Conservation (phyloP, 2,888 invertebrate genomes). For the Elmis aenea region DNA sequence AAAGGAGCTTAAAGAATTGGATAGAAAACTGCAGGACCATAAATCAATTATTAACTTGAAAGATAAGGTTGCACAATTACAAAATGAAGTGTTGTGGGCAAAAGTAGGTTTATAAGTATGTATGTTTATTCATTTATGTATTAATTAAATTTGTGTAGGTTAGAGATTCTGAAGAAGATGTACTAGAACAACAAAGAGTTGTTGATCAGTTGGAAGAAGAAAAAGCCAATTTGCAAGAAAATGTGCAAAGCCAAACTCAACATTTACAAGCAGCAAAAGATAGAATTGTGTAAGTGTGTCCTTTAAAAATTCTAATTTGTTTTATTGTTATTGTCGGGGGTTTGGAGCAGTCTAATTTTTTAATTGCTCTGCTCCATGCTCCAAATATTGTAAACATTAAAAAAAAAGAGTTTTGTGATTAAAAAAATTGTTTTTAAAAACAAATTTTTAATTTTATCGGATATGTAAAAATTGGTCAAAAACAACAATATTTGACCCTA, state of each 20-base stretch:
- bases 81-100: conserved; percentile 33
- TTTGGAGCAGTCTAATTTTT: too few species aligned
- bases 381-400: too few species aligned
- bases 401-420: too few species aligned
- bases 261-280: conserved; percentile 42
- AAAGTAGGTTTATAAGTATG: conserved; percentile 15
- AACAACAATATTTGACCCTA: too few species aligned
- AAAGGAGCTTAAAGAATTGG: conserved; percentile 20
- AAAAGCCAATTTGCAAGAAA: conserved; percentile 31
- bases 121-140: conserved; percentile 1
- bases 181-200: conserved; percentile 8
- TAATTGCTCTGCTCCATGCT: too few species aligned
- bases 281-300: conserved; percentile 47
- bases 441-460: too few species aligned
- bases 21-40: conserved; percentile 34
- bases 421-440: too few species aligned
- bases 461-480: too few species aligned
- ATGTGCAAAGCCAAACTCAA: conserved; percentile 43
- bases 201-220: conserved; percentile 11
- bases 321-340: too few species aligned
- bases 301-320: not conserved
- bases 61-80: conserved; percentile 34
- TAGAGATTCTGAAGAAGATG: conserved; percentile 17
- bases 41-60: conserved; percentile 35
- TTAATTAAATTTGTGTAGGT: too few species aligned